phyloP scores from a whole-genome alignment of 1,140 invertebrate species.

The Melipona quadrifasciata region DNA sequence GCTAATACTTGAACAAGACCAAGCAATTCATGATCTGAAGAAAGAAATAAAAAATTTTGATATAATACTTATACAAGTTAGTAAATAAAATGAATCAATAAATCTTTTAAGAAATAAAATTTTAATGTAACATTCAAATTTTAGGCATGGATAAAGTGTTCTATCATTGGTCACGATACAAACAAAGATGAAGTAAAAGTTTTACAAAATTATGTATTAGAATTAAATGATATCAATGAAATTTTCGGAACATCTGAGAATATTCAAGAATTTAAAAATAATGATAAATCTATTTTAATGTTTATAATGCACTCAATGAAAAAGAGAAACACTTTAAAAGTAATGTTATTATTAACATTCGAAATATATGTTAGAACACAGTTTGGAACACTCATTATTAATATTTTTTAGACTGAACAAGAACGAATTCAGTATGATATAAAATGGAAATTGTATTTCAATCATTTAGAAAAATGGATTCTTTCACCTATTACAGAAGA shows the following conservation, averaged over 20 bases:
- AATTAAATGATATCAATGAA: conserved; percentile 69
- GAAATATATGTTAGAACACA: neutral
- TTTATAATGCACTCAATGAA: conserved; percentile 71
- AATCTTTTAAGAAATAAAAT: neutral
- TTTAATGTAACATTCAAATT: conserved; percentile 38
- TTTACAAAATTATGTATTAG: conserved; percentile 70
- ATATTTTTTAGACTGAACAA: conserved; percentile 52
- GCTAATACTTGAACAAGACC: conserved; percentile 66
- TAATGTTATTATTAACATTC: conserved; percentile 49
- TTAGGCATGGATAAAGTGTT: conserved; percentile 78
- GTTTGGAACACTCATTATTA: neutral
- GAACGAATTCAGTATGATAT: conserved; percentile 59
- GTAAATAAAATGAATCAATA: conserved; percentile 26
- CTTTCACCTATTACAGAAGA: conserved; percentile 73
- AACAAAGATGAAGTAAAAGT: conserved; percentile 62
- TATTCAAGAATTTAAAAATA: conserved; percentile 69
- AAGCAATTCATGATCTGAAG: conserved; percentile 60
- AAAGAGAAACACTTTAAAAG: conserved; percentile 67
- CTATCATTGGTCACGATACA: conserved; percentile 68
- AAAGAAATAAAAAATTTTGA: conserved; percentile 73
- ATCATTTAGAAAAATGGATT: conserved; percentile 77
- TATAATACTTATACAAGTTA: conserved; percentile 72
- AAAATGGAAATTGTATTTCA: conserved; percentile 72
- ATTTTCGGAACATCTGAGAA: conserved; percentile 67
- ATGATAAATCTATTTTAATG: conserved; percentile 68